Evolutionary conservation across 2,113 vertebrate species (phyloP), one percentile per base, ranked within the genome.

Genomic region (Rynchops niger): DNA sequence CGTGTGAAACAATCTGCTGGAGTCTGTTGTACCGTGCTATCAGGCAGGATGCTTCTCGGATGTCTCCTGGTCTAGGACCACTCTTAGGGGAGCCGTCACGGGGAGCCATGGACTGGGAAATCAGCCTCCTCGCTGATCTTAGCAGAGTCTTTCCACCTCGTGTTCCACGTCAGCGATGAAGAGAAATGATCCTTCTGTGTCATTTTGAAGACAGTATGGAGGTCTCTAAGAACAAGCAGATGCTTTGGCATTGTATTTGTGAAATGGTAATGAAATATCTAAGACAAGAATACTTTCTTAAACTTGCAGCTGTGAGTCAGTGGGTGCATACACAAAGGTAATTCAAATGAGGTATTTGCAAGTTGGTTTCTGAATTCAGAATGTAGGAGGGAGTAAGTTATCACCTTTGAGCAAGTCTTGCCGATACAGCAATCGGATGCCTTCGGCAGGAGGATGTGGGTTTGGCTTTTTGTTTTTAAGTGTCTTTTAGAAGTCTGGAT

Each of bases 391-490:
- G 40, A 49, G 3, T 42, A 29, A 53, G 30, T 49, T 66, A 9
- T 2, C n/a, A 16, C 65, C 65, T 71, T 43, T 43, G 42, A 73
- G 58, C 59, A 38, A 43, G 30, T 12, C 15, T 29, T n/a, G 27
- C 9, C 0, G 2, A 13, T 26, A 36, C 0, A 61, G 45, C 23
- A 18, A 12, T 17, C 1, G 1, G 40, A 22, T 45, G 17, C 22
- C 26, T 32, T 22, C 40, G 26, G 15, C 3, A 3, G 58, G 34
- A 69, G 72, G n/a, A 50, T 79, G 47, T 52, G 73, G 67, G 21
- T 40, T 69, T 62, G 45, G 14, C 4, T 0, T 16, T 56, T 38
- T 36, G 32, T 10, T 69, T 78, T 78, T 9, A 23, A 27, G 25
- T 52, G 27, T 15, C 49, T 83, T 22, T 23, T 40, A 62, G 42